These are phyloP conservation scores for Megalonaias nervosa DNA, from an alignment of 1,140 invertebrate species.

Conservation along the genomic window DNA sequence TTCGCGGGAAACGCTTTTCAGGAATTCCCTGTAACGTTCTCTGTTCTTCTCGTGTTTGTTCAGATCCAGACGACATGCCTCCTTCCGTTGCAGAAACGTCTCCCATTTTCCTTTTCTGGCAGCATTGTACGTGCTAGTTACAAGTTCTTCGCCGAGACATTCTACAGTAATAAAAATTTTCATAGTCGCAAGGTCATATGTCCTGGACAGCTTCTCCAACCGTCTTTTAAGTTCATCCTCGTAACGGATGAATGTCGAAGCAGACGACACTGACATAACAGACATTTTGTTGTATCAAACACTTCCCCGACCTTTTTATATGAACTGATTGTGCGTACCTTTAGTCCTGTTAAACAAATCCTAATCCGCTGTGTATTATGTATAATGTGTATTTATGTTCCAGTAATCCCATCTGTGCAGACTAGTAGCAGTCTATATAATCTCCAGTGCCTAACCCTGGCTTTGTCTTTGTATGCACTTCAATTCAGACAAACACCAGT, in stretches of 20 bases:
- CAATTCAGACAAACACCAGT: too few relatives aligned
- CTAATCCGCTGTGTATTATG: too few relatives aligned
- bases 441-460: too few relatives aligned
- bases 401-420: too few relatives aligned
- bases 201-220: conserved; percentile 57
- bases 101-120: conserved; percentile 51
- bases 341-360: too few relatives aligned
- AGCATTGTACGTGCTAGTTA: conserved; percentile 51
- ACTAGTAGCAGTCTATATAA: too few relatives aligned
- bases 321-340: too few relatives aligned
- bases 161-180: conserved; percentile 64
- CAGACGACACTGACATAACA: conserved; percentile 34
- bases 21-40: conserved; percentile 50
- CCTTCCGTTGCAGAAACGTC: conserved; percentile 48
- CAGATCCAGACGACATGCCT: conserved; percentile 60
- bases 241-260: conserved; percentile 40
- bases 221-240: conserved; percentile 53
- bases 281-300: too few relatives aligned
- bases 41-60: conserved; percentile 56
- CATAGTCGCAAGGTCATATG: conserved; percentile 62
- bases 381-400: too few relatives aligned
- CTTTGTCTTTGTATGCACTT: too few relatives aligned
- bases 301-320: too few relatives aligned
- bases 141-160: conserved; percentile 53
- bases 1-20: conserved; percentile 49